Conservation (phyloP, 2,113 vertebrate genomes). For the Halcyon senegalensis region DNA sequence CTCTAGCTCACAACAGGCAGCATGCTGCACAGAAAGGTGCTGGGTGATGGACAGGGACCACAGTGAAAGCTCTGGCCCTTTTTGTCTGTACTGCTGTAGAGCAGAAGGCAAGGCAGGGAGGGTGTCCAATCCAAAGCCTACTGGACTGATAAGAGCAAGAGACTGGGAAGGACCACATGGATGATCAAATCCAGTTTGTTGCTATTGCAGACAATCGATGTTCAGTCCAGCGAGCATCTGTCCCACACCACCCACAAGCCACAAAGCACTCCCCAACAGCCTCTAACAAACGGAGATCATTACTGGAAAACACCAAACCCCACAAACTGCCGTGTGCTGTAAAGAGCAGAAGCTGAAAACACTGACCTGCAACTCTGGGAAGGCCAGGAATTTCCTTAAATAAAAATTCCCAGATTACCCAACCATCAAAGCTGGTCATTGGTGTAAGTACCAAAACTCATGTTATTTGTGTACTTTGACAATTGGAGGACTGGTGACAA, state of each 20-base stretch:
- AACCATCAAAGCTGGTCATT: not conserved
- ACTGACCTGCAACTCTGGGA: not conserved
- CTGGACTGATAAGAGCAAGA: not conserved
- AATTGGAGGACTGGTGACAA: not conserved
- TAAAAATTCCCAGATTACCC: constrained; percentile 10
- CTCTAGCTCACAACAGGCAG: not conserved
- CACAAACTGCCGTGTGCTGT: not conserved
- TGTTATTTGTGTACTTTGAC: not conserved
- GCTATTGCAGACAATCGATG: not conserved
- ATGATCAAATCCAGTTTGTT: not conserved
- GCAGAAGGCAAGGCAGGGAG: not conserved
- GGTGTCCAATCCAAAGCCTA: not conserved
- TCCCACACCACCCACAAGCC: not conserved
- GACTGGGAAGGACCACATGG: not conserved
- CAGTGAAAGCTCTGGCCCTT: not conserved
- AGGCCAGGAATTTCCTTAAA: constrained; percentile 27
- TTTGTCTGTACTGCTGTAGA: not conserved
- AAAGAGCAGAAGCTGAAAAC: not conserved
- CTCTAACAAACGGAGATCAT: not conserved
- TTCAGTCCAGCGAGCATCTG: not conserved
- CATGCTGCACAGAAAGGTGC: not conserved
- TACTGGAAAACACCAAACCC: constrained; percentile 36
- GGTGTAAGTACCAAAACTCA: not conserved
- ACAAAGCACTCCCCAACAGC: not conserved
- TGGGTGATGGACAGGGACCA: not conserved